Conservation (phyloP, 1,140 invertebrate genomes). For the Papilio polytes region DNA sequence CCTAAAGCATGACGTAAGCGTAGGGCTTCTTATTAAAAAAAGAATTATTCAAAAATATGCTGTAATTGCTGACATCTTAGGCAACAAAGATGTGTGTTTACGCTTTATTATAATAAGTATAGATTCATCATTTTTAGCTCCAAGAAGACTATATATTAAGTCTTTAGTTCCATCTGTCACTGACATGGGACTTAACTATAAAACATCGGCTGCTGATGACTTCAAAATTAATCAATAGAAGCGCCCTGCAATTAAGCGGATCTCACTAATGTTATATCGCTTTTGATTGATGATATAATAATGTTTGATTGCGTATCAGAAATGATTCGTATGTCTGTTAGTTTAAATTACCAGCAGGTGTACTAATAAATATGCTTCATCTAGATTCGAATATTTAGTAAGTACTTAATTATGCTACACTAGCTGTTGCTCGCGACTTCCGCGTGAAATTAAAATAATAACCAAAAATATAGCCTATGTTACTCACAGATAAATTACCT, state of each 20-base stretch:
- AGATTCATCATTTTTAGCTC: not conserved
- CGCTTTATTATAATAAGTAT: too few relatives aligned
- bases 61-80: too few relatives aligned
- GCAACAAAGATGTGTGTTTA: too few relatives aligned
- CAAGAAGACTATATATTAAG: not conserved
- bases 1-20: too few relatives aligned
- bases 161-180: constrained; percentile 9
- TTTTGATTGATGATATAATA: constrained; percentile 59
- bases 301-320: constrained; percentile 48
- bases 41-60: too few relatives aligned
- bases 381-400: too few relatives aligned
- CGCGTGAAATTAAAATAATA: too few relatives aligned
- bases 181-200: constrained; percentile 10
- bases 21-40: too few relatives aligned
- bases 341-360: not conserved
- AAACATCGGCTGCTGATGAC: constrained; percentile 28
- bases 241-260: constrained; percentile 18
- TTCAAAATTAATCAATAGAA: constrained; percentile 46
- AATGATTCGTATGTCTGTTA: constrained; percentile 42
- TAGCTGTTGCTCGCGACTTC: too few relatives aligned
- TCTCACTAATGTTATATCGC: constrained; percentile 19
- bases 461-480: too few relatives aligned
- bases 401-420: too few relatives aligned
- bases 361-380: constrained; percentile 28
- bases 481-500: too few relatives aligned